phyloP scores from a whole-genome alignment of 2,113 vertebrate genomes.

The Thymallus thymallus region DNA sequence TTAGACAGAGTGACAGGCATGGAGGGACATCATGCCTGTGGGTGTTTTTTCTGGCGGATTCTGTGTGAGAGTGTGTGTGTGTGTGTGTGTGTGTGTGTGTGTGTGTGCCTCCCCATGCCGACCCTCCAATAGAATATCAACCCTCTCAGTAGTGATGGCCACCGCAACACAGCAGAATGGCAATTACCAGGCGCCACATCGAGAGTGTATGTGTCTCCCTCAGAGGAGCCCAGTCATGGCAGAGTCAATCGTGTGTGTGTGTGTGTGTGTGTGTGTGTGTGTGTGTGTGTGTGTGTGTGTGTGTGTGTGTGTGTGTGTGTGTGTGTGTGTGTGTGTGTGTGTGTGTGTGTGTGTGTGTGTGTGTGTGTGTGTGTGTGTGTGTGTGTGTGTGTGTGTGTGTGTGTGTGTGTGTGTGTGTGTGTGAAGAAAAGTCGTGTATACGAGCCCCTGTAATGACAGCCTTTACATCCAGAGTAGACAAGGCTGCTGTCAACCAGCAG shows the following conservation, averaged over 20 bases:
- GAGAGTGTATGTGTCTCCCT: background rate
- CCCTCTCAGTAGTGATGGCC: slow-evolving; percentile 34
- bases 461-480: background rate
- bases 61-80: no score
- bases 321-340: background rate
- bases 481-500: background rate
- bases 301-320: no score
- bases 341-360: slow-evolving; percentile 7
- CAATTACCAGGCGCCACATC: background rate
- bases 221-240: no score
- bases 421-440: slow-evolving; percentile 9
- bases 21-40: slow-evolving; percentile 34
- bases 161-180: slow-evolving; percentile 29
- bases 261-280: background rate
- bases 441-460: background rate
- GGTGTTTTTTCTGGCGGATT: background rate
- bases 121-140: background rate
- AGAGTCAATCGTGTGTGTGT: no score
- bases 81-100: no score
- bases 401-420: slow-evolving; percentile 5
- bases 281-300: slow-evolving; percentile 8
- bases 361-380: slow-evolving; percentile 6
- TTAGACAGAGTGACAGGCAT: slow-evolving; percentile 36
- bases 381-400: slow-evolving; percentile 4
- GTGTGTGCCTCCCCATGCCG: no score